Base-by-base conservation (phyloP, 1,140 invertebrate genomes). In the Solen grandis region DNA sequence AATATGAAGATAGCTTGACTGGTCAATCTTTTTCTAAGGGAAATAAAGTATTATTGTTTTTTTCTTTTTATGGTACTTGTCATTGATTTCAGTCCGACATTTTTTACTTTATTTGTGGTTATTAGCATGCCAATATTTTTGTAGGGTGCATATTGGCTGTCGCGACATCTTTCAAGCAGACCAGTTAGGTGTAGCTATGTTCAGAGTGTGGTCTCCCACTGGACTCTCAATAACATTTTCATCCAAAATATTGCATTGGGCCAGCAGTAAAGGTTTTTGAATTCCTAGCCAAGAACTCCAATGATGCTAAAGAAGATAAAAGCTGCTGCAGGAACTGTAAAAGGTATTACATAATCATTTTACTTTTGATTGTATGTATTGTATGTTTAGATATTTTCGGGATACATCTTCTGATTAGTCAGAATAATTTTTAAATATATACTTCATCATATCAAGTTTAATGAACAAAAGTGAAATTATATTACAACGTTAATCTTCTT, bases 171-270 rank as follows among this genome's bases (percentile, higher is more conserved):
- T 63, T 36, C 29, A 63, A 63, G 29, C 60, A n/a, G 60, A 36
- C 5, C 60, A 63, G 33, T 36, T 36, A 16, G 29, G 29, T 35
- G 60, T 63, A n/a, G 60, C 60, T 8, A 36, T 63, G 60, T 63
- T 22, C 4, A 35, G 60, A 36, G 29, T 33, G 13, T 36, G n/a
- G 22, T n/a, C 31, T 5, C 2, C 33, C 10, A 22, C 14, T 29
- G 60, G 60, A 5, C 60, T 36, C 4, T 2, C 29, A 36, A n/a
- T 63, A 1, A 63, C 35, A 63, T 63, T 63, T 63, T 35, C 29
- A 36, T 63, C 60, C 60, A 2, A 19, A 63, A 63, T 5, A 35
- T 2, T 63, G 60, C 25, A 36, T 63, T 35, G 33, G 33, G 10
- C 60, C 2, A 13, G 33, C 60, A 5, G 60, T n/a, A n/a, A 36